Evolutionary conservation across 2,113 vertebrate species (phyloP).

Genomic region (Euleptes europaea): DNA sequence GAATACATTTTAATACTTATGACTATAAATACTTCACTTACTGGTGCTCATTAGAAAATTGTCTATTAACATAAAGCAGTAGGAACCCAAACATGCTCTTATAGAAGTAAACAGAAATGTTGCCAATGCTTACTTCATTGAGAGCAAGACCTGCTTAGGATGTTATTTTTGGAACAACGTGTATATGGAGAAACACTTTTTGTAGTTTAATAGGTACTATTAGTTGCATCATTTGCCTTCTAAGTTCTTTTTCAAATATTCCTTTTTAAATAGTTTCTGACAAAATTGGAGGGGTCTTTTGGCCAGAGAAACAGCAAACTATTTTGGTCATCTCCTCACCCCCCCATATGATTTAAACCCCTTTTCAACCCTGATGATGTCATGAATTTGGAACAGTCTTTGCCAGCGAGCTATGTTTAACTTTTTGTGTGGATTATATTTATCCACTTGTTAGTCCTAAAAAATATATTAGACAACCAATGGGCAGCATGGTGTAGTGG

Average conservation of each 20-base stretch:
- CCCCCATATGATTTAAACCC: too few relatives aligned
- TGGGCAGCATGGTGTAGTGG: too few relatives aligned
- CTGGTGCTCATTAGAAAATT: not conserved
- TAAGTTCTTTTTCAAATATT: not conserved
- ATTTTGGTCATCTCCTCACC: too few relatives aligned
- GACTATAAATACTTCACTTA: not conserved
- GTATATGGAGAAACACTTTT: not conserved
- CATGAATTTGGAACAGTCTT: not conserved
- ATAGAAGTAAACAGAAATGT: not conserved
- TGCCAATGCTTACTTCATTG: not conserved
- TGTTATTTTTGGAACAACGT: not conserved
- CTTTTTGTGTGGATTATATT: not conserved
- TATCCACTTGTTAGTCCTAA: too few relatives aligned
- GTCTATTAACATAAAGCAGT: not conserved
- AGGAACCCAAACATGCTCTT: not conserved
- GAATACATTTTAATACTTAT: not conserved
- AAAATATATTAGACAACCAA: too few relatives aligned
- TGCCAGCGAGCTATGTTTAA: not conserved
- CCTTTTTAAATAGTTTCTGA: not conserved
- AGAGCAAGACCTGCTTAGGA: not conserved
- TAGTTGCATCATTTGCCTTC: not conserved
- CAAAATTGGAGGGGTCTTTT: not conserved
- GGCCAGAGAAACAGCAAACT: too few relatives aligned
- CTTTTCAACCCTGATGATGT: not conserved
- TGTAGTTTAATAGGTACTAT: not conserved